These are phyloP conservation scores for Encarsia formosa DNA, from an alignment of 2,888 invertebrate species.

Conservation along the genomic window DNA sequence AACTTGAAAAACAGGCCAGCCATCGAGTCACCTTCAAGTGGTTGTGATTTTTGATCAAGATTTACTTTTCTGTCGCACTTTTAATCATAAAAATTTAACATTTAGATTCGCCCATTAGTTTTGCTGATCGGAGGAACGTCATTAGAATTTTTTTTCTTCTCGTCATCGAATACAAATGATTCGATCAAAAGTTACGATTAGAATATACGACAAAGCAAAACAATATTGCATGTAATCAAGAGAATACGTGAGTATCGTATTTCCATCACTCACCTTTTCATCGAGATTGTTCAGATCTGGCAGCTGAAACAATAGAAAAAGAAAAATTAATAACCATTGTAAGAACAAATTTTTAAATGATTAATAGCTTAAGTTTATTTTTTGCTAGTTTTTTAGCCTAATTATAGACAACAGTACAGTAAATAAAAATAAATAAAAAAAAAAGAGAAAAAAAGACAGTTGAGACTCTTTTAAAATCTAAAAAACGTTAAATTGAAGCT, in stretches of 20 bases:
- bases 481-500: slow-evolving; percentile 13
- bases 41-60: too few species aligned
- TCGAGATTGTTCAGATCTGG: slow-evolving; percentile 46
- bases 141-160: slow-evolving; percentile 14
- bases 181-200: slow-evolving; percentile 15
- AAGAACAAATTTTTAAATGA: too few species aligned
- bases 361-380: too few species aligned
- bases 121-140: background rate
- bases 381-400: too few species aligned
- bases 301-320: slow-evolving; percentile 41
- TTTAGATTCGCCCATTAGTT: slow-evolving; percentile 21
- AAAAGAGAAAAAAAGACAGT: background rate
- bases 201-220: too few species aligned
- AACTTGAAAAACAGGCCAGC: too few species aligned
- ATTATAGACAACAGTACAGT: too few species aligned
- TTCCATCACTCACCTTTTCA: slow-evolving; percentile 43
- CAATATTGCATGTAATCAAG: too few species aligned
- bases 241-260: background rate
- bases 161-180: slow-evolving; percentile 11
- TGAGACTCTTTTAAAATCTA: slow-evolving; percentile 4
- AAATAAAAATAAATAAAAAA: too few species aligned
- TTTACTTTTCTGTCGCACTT: slow-evolving; percentile 9
- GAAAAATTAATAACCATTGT: too few species aligned
- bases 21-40: too few species aligned
- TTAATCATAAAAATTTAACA: slow-evolving; percentile 14